Base-by-base conservation (phyloP, 2,113 vertebrate genomes). In the Pseudonaja textilis region DNA sequence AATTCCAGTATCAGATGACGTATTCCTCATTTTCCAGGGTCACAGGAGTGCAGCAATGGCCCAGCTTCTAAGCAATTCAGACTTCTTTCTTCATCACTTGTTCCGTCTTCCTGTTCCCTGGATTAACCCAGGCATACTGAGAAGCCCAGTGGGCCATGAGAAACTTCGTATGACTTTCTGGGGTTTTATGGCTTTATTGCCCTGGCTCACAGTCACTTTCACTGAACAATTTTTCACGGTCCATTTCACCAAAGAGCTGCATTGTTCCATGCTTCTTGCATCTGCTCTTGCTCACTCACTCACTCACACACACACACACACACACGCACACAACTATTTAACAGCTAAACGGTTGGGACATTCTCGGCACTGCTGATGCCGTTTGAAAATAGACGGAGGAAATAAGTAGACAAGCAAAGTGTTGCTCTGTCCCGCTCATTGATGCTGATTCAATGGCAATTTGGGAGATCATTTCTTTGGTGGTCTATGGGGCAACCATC, bases 401-500 rank as follows among this genome's bases (percentile, higher is more conserved):
- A 29, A 10, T 34, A 64, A 47, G n/a, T 64, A 90, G 74, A 47
- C 14, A 9, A 81, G 23, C 23, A 0, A 61, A 22, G 14, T 14
- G 6, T n/a, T n/a, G 55, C 87, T 50, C 87, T 55, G 1, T 7
- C 7, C 9, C 39, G 25, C 25, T 52, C 91, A 20, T 94, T 95
- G 95, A 54, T 55, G 25, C 22, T 0, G 0, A 93, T 91, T 94
- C 96, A 90, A 97, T 93, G 92, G 47, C 14, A 45, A 1, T 18
- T 34, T 93, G 23, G 29, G 59, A 93, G 0, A 57, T 90, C 2
- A 69, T 98, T 88, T 98, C 98, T 92, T 96, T 99, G 50, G 91
- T 96, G 0, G 96, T 98, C 95, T 99, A 99, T 93, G 23, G 98
- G 93, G 0, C 98, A 52, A 99, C 98, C 92, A 98, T 99, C 69